Conservation (phyloP, 1,140 invertebrate species). For the Drosophila neocordata region DNA sequence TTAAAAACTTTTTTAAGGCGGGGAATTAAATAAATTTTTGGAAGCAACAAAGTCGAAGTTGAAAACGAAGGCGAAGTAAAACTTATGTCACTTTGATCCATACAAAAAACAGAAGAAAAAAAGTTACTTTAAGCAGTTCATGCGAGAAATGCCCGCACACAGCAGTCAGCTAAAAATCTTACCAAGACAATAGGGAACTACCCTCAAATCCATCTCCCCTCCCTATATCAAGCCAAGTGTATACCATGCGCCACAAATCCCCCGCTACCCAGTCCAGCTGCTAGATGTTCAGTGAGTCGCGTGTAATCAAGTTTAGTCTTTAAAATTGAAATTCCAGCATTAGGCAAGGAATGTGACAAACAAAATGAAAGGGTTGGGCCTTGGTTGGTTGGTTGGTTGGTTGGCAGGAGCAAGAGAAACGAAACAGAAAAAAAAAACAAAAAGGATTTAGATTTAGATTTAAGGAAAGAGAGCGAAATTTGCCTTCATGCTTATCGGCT, state of each 20-base stretch:
- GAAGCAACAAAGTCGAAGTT: background rate
- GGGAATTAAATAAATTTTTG: slow-evolving; percentile 64
- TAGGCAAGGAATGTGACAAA: slow-evolving; percentile 65
- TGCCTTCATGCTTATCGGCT: slow-evolving; percentile 45
- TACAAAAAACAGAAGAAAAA: background rate
- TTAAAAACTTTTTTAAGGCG: slow-evolving; percentile 53
- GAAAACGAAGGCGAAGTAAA: slow-evolving; percentile 36
- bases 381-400: background rate
- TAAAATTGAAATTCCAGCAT: slow-evolving; percentile 80
- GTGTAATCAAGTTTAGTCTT: slow-evolving; percentile 78
- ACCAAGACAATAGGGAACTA: slow-evolving; percentile 54
- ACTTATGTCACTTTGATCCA: slow-evolving; percentile 78
- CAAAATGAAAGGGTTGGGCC: slow-evolving; percentile 29
- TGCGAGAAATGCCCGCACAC: slow-evolving; percentile 46
- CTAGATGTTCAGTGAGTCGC: slow-evolving; percentile 47
- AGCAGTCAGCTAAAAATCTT: background rate
- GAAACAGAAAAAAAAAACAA: background rate
- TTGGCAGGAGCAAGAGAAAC: background rate
- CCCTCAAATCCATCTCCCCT: slow-evolving; percentile 6
- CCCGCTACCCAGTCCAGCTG: background rate
- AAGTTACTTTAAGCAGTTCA: slow-evolving; percentile 68
- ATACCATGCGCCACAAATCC: background rate
- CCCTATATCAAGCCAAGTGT: too few relatives aligned
- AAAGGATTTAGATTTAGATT: slow-evolving; percentile 25
- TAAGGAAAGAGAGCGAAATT: background rate